A percentile compares a stretch with the other conserved stretches of the same genome.
Conservation (phyloP, 2,113 vertebrate genomes). For the Panthera leo region DNA sequence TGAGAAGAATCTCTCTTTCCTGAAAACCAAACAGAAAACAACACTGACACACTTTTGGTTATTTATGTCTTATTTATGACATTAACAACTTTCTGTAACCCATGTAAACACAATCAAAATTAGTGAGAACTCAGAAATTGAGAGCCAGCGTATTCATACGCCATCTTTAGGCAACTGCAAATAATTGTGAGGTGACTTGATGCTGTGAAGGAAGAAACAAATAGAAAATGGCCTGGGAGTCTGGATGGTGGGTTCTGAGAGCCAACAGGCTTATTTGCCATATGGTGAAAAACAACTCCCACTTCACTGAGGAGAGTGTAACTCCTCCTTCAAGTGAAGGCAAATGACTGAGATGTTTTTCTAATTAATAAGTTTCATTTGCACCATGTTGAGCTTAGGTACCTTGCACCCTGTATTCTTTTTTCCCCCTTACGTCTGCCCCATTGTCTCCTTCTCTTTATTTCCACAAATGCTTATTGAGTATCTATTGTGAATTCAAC, state of each 20-base stretch:
- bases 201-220: neutral
- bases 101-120: neutral
- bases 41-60: neutral
- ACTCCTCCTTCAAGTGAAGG: neutral
- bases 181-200: neutral
- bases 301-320: neutral
- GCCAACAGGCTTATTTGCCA: neutral
- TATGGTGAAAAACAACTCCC: neutral
- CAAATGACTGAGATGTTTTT: neutral
- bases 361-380: neutral
- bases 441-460: neutral
- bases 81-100: neutral
- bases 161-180: neutral
- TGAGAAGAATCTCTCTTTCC: neutral
- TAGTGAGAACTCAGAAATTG: neutral
- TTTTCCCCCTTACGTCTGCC: neutral
- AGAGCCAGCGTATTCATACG: neutral
- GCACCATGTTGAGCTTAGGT: neutral
- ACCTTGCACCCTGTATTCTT: neutral
- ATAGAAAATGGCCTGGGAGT: too few relatives aligned
- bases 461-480: neutral
- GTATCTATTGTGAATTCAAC: neutral
- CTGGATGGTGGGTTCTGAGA: neutral
- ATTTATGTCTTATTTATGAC: neutral
- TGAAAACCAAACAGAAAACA: conserved; percentile 4